Evolutionary conservation across 2,797 vertebrate species (phyloP).

Genomic region (Potorous gilbertii): DNA sequence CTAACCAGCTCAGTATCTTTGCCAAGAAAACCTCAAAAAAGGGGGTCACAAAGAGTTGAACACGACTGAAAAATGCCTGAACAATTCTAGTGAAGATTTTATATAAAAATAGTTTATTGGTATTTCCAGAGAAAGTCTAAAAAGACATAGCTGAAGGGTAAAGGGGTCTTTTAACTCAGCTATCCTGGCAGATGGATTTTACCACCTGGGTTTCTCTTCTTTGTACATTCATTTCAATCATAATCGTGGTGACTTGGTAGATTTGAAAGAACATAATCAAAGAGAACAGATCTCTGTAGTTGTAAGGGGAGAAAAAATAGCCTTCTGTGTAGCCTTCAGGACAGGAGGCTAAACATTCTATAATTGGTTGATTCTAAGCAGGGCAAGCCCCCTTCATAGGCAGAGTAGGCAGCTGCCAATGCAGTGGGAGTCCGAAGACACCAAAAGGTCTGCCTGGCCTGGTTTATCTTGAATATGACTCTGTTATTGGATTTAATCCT

Average conservation of each 20-base stretch:
- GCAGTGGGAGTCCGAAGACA: not conserved
- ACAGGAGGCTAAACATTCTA: constrained; percentile 7
- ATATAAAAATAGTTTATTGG: constrained; percentile 24
- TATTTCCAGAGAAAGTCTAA: not conserved
- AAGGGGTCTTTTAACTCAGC: not conserved
- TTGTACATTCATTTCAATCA: constrained; percentile 3
- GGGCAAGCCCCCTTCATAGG: not conserved
- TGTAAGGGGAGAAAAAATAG: constrained; percentile 2
- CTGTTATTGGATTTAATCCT: not conserved
- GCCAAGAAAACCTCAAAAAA: not conserved
- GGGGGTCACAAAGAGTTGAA: not conserved
- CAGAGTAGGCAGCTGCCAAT: not conserved
- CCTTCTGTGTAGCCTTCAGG: not conserved
- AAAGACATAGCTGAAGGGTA: not conserved
- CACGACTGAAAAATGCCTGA: not conserved
- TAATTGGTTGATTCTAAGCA: not conserved
- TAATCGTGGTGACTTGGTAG: not conserved
- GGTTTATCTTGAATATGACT: not conserved
- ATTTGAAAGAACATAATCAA: constrained; percentile 7
- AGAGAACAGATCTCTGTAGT: not conserved
- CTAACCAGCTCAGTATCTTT: not conserved
- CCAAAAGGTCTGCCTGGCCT: not conserved
- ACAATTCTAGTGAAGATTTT: not conserved
- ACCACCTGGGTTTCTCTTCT: constrained; percentile 12
- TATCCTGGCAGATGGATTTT: not conserved